Evolutionary conservation across 2,797 vertebrate genomes (phyloP), one percentile per base, ranked within the genome.

Genomic region (Cossypha niveicapilla): DNA sequence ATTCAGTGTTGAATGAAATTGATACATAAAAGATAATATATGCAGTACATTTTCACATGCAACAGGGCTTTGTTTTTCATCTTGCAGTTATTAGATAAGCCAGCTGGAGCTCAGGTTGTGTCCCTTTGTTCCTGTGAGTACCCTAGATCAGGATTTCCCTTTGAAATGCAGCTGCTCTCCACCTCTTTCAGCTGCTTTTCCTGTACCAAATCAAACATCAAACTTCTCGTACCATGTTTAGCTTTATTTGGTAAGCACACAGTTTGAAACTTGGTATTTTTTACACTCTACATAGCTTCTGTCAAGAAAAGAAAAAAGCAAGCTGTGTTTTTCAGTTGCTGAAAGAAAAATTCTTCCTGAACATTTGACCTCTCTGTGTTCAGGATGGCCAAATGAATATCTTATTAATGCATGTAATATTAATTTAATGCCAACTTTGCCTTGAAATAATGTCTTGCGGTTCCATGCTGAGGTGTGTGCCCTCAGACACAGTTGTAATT

Each of bases 121-220:
- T 85, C 8, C 73, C 76, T 74, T 88, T 94, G 73, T 39, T 96
- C 86, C 71, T 84, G 21, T 2, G 5, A 35, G 22, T 48, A 86
- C 23, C 50, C 73, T 22, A 77, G 70, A 42, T 95, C 50, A 66
- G 60, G 82, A 41, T 91, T 93, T 41, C 7, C 13, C 85, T 86
- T 95, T 88, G 93, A 93, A 95, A 89, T 88, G 67, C 82, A 92
- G 35, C 83, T 83, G 37, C n/a, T 92, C 35, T 90, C 66, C 17
- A 48, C 57, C 56, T 91, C 93, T 68, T 67, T 86, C 45, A 82
- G 82, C 63, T 85, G 65, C 51, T 76, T 86, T 74, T 96, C 92
- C 85, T 91, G 34, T 53, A 90, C 48, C 27, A 51, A 92, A 50
- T 62, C 37, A 71, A 63, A n/a, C 30, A 13, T 23, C 58, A 50